Evolutionary conservation across 2,888 invertebrate species (phyloP), one percentile per base, ranked within the genome.

Genomic region (Adelognathus sp.): DNA sequence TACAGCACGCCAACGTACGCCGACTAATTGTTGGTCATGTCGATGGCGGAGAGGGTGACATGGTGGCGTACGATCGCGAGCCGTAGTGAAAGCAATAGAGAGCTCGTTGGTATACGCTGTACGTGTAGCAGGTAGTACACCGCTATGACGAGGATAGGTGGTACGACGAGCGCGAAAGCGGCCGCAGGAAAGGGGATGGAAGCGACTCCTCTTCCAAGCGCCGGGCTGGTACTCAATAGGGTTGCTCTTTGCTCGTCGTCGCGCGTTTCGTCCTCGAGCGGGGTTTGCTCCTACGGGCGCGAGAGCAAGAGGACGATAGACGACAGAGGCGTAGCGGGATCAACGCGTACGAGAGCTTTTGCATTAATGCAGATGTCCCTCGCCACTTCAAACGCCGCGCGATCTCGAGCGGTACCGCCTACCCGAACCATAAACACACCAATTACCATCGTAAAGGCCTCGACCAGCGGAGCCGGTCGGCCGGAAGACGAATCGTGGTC

Each of bases 381-480:
- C 79, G 83, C 85, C 87, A 86, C 87, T 87, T 88, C 87, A 88
- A 88, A 87, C n/a, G 88, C 81, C 63, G 63, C 66, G 78, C 79
- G 79, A 83, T 82, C 82, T 81, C 82, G 70, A 76, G n/a, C n/a
- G n/a, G 70, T 81, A 80, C 78, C 81, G 80, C 80, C 83, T 83
- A 61, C 83, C 81, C 82, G 82, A 79, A 84, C 85, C 85, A 87
- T 86, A 87, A 87, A 88, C 86, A 86, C 84, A 83, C 83, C 85
- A 86, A 88, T 88, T 87, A 88, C 86, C 87, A 87, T 87, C 81
- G 85, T 84, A 87, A 87, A 88, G 86, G 84, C 76, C 73, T 75
- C 66, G 79, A 80, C 78, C 80, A 82, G 76, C 66, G 80, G 76
- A 64, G n/a, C n/a, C 77, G 50, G 70, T 60, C 72, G 75, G 74